These are phyloP conservation scores for Delichon dasypus DNA, from an alignment of 2,797 vertebrate species.

Conservation along the genomic window DNA sequence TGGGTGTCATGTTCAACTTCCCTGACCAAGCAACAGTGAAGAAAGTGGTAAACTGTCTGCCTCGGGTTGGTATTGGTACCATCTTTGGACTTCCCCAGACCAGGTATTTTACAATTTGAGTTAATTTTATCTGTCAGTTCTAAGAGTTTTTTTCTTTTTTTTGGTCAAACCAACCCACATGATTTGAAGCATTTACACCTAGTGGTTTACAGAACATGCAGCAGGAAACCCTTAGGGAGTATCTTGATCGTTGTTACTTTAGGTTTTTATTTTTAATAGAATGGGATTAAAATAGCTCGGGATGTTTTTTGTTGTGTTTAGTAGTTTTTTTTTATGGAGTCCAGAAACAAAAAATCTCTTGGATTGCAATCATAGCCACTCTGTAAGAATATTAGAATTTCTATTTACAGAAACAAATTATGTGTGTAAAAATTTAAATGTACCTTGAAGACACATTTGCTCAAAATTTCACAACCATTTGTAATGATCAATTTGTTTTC, in stretches of 20 bases:
- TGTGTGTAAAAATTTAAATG: not conserved
- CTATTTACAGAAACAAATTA: not conserved
- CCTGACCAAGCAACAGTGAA: constrained; percentile 91
- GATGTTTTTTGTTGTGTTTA: not conserved
- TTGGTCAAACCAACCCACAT: not conserved
- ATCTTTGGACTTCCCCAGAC: constrained; percentile 95
- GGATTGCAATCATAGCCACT: not conserved
- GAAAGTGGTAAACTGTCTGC: constrained; percentile 94
- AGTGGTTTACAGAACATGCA: not conserved
- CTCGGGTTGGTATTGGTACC: constrained; percentile 95
- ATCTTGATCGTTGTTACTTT: not conserved
- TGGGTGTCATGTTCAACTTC: constrained; percentile 96
- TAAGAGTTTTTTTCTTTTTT: not conserved
- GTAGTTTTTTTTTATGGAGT: not conserved
- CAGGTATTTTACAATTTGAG: constrained; percentile 76
- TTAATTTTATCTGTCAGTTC: not conserved
- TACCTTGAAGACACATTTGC: not conserved
- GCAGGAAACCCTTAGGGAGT: not conserved
- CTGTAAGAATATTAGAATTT: not conserved
- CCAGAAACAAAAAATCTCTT: not conserved
- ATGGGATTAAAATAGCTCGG: not conserved
- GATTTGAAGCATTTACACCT: not conserved
- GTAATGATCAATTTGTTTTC: not conserved
- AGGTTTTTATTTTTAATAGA: not conserved
- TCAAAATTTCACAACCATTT: not conserved